Percentiles rank a stretch among this genome's conserved stretches.
phyloP scores from a whole-genome alignment of 2,113 vertebrate species.

The Clarias gariepinus region DNA sequence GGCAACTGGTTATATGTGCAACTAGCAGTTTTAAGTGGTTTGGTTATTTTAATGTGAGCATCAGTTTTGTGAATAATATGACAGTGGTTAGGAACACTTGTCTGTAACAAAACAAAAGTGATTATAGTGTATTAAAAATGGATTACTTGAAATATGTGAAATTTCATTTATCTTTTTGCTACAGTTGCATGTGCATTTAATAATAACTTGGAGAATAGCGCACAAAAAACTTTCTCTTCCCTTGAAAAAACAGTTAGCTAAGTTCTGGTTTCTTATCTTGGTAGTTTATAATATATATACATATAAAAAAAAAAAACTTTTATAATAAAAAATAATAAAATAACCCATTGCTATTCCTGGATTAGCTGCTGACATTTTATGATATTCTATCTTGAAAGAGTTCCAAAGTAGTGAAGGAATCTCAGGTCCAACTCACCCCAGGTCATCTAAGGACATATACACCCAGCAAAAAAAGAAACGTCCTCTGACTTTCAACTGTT shows the following conservation, averaged over 20 bases:
- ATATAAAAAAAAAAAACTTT: no score
- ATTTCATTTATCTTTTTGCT: not conserved
- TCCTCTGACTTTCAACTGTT: no score
- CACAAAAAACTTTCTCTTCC: not conserved
- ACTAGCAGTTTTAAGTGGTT: not conserved
- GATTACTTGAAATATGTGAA: not conserved
- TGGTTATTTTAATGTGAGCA: not conserved
- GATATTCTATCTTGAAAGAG: not conserved
- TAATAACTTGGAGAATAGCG: not conserved
- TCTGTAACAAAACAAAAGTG: not conserved
- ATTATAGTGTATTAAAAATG: conserved; percentile 4
- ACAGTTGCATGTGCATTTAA: not conserved
- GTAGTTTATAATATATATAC: not conserved
- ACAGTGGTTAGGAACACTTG: not conserved
- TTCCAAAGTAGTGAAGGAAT: no score
- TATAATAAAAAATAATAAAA: not conserved
- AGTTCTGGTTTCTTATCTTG: not conserved
- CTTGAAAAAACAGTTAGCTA: not conserved
- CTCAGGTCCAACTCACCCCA: no score
- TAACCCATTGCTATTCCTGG: not conserved
- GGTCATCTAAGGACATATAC: no score
- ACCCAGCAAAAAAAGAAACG: no score
- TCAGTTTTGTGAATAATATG: not conserved
- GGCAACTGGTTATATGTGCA: not conserved
- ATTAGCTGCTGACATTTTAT: not conserved